Base-by-base conservation (phyloP, 1,140 invertebrate species). In the Heliconius nattereri region DNA sequence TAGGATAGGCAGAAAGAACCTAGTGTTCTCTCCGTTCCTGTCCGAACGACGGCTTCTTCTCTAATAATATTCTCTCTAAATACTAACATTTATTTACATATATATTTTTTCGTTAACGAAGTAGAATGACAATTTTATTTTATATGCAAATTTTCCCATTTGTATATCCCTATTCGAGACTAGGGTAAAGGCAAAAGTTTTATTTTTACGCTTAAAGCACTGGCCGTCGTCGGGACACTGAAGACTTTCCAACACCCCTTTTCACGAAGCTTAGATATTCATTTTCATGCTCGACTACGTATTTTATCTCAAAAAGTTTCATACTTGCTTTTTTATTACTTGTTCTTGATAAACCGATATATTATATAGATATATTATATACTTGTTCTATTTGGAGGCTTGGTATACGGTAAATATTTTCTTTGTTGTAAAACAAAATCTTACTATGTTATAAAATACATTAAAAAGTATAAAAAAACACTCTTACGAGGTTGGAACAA, bases 291-390 rank as follows among this genome's bases (percentile, higher is more conserved):
- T 45, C 77, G 37, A 78, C 73, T 78, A 49, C 52, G 60, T 76
- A 70, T 66, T 60, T 45, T 23, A 78, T 78, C 77, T 66, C 23
- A 29, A 23, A 32, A 73, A 78, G 71, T 78, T 78, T 78, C 72
- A 57, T 45, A 72, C 54, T 74, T 78, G 37, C 60, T 66, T 66
- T 78, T 76, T 78, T 74, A 78, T 78, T 78, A 73, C 76, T 66
- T 2, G 73, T 66, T 74, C 45, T 66, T 66, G 77, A 76, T 76
- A 76, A 76, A 60, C 77, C 54, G 54, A 57, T 37, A 40, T 37
- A 72, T 72, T 72, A n/a, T 37, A 71, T 66, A 40, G 54, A 2
- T 75, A 57, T n/a, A n/a, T n/a, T n/a, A n/a, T n/a, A n/a, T n/a
- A 32, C 57, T 66, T 26, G 60, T 66, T 29, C 23, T 66, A 57